A percentile compares a stretch with the other conserved stretches of the same genome.
phyloP scores from a whole-genome alignment of 2,888 invertebrate genomes.

The Glyphotaelius pellucidus region DNA sequence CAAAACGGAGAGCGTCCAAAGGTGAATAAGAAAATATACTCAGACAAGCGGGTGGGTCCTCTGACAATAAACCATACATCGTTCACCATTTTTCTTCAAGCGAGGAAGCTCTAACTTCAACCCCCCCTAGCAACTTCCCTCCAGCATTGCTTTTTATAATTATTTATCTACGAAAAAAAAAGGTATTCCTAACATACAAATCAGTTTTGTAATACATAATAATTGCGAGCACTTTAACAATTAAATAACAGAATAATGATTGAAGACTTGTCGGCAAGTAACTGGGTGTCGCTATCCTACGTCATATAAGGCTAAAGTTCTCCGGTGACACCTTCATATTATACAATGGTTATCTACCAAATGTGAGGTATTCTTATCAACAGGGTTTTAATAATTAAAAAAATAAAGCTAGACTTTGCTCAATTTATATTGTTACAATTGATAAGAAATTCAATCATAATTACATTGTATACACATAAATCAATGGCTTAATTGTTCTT shows the following conservation, averaged over 20 bases:
- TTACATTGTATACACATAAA: neutral
- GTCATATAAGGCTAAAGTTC: neutral
- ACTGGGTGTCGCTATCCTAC: slow-evolving; percentile 4
- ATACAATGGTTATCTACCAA: slow-evolving; percentile 4
- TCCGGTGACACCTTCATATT: neutral
- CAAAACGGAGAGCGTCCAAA: neutral
- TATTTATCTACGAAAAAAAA: slow-evolving; percentile 38
- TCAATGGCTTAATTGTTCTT: neutral
- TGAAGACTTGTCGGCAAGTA: slow-evolving; percentile 26
- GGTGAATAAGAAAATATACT: slow-evolving; percentile 15
- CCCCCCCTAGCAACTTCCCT: neutral
- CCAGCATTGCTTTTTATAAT: slow-evolving; percentile 4
- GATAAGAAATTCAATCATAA: neutral
- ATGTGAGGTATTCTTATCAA: slow-evolving; percentile 35
- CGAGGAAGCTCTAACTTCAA: neutral
- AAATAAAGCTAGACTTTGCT: neutral
- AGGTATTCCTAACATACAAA: slow-evolving; percentile 15
- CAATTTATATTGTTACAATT: neutral
- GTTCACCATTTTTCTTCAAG: neutral
- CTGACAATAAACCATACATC: neutral
- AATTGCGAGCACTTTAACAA: slow-evolving; percentile 29
- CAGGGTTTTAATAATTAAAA: neutral
- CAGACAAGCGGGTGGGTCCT: neutral
- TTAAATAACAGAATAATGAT: slow-evolving; percentile 42
- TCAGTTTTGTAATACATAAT: slow-evolving; percentile 4